A percentile compares a stretch with the other conserved stretches of the same genome.
phyloP scores from a whole-genome alignment of 2,797 vertebrate species.

The Chelon auratus region DNA sequence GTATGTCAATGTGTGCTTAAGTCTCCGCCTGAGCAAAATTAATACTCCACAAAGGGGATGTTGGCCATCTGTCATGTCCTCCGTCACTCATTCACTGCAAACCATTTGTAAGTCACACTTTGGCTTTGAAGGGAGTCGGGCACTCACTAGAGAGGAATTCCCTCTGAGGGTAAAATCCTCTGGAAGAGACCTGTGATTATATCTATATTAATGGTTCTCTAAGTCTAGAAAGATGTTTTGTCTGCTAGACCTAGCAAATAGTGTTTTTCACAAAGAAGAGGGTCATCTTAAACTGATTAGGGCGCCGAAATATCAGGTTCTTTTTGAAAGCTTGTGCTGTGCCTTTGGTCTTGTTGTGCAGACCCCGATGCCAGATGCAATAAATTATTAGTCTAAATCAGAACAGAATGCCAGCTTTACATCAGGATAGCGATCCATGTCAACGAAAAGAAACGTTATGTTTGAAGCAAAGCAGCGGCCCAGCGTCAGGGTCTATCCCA shows the following conservation, averaged over 20 bases:
- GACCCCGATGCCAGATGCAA: constrained; percentile 85
- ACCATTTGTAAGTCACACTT: constrained; percentile 88
- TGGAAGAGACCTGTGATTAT: constrained; percentile 85
- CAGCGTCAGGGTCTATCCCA: constrained; percentile 68
- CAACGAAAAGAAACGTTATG: constrained; percentile 64
- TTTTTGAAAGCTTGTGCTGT: constrained; percentile 80
- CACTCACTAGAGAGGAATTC: constrained; percentile 77
- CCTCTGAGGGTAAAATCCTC: constrained; percentile 78
- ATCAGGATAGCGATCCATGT: constrained; percentile 78
- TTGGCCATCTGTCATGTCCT: constrained; percentile 77
- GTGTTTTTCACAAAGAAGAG: constrained; percentile 83
- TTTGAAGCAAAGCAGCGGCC: constrained; percentile 76
- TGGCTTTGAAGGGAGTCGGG: constrained; percentile 82
- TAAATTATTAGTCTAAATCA: constrained; percentile 87
- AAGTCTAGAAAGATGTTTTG: constrained; percentile 81
- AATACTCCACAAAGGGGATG: constrained; percentile 69
- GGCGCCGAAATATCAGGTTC: constrained; percentile 84
- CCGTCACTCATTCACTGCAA: constrained; percentile 82
- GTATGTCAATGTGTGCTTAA: constrained; percentile 21
- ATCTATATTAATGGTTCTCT: constrained; percentile 84
- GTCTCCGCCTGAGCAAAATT: constrained; percentile 67
- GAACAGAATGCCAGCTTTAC: constrained; percentile 84
- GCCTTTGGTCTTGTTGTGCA: constrained; percentile 81
- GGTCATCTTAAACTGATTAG: constrained; percentile 92
- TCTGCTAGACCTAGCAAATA: constrained; percentile 79